Base-by-base conservation (phyloP, 1,140 invertebrate species). In the Agrilus planipennis region DNA sequence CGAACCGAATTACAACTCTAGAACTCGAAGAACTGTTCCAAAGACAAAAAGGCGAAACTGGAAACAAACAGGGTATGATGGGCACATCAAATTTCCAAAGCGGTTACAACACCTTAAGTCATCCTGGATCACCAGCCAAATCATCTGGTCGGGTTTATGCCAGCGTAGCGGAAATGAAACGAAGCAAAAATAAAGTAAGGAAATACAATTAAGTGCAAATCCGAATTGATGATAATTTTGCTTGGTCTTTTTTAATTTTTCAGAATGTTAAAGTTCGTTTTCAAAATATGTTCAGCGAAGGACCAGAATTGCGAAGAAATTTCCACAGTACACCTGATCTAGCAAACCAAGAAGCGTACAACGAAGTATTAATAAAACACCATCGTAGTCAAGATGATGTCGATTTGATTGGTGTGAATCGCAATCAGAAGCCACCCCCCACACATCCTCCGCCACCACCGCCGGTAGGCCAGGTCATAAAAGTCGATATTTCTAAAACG, bases 141-240 rank as follows among this genome's bases (percentile, higher is more conserved):
- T 21, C 34, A 27, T 21, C 34, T 15, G 73, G 73, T 18, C 70
- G 81, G 51, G 89, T 93, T 17, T 94, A 93, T 64, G 84, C 87
- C 29, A 93, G 89, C 61, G 89, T 94, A 34, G 86, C 89, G 0
- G 89, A 93, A 64, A 94, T 94, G 89, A 94, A 94, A 65, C 73
- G 85, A 21, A 73, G 72, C 48, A 76, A 77, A 61, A 76, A 71
- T 51, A 84, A 84, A 73, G 81, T 81, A 71, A 70, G 64, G n/a
- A n/a, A n/a, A n/a, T n/a, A n/a, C n/a, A n/a, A n/a, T n/a, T n/a
- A n/a, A n/a, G n/a, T n/a, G n/a, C n/a, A n/a, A n/a, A n/a, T n/a
- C n/a, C n/a, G n/a, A n/a, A n/a, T n/a, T n/a, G n/a, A n/a, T n/a
- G n/a, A n/a, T n/a, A n/a, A n/a, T n/a, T n/a, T 36, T 36, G 19